Base-by-base conservation (phyloP, 1,140 invertebrate species). In the Panagrolaimus sp. region DNA sequence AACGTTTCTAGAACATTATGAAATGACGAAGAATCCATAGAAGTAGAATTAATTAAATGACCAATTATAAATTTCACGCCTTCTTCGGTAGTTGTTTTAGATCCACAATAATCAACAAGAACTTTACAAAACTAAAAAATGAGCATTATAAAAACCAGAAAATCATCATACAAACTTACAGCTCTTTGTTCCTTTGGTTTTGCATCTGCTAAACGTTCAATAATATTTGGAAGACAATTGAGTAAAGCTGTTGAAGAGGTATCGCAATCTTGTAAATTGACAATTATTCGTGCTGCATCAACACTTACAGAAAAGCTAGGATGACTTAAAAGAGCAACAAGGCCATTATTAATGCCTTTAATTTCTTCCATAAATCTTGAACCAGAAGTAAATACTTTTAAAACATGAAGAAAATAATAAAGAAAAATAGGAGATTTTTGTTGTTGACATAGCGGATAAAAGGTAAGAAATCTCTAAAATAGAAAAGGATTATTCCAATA, bases 121-220 rank as follows among this genome's bases (percentile, higher is more conserved):
- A 57, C n/a, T 57, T 57, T 57, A 27, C 51, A 57, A 11, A 57
- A 27, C 51, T 57, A 25, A 51, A 38, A 38, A 38, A 4, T 38
- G 31, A 38, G 7, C 31, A n/a, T n/a, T 7, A 38, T 7, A 38
- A 2, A 2, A 20, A 23, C 13, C n/a, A 25, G 27, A 1, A 23
- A 5, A 0, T n/a, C 20, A 38, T 20, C n/a, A n/a, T n/a, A n/a
- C n/a, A 57, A 51, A 25, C 51, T 57, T 11, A 57, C 51, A n/a
- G 20, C 20, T 0, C n/a, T n/a, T 57, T 57, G 51, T 20, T 57
- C 20, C 5, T 20, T 57, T 5, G 11, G 20, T 5, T 57, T 27
- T 27, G 20, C 20, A 9, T 57, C 16, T 3, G 51, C 14, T 11
- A 57, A 11, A 1, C 51, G 51, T 57, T n/a, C 0, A n/a, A 57